Conservation (phyloP, 1,140 invertebrate genomes). For the Neuroterus valhalla region DNA sequence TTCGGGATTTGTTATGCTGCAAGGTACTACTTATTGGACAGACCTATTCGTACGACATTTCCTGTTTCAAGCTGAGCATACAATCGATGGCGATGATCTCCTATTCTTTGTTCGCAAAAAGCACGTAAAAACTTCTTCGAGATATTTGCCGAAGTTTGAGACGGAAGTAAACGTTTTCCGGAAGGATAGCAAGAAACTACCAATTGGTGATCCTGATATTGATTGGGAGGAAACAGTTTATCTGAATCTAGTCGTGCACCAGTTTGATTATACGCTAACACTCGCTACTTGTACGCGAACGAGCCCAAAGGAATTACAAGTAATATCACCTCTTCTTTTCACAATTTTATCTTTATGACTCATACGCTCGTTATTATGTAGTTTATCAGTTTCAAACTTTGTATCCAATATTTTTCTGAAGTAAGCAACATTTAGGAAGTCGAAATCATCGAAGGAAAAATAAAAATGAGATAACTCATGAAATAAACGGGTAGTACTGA, state of each 20-base stretch:
- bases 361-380: no score
- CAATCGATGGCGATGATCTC: conserved; percentile 94
- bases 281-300: conserved; percentile 98
- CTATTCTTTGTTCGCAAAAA: conserved; percentile 96
- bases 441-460: no score
- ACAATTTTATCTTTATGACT: conserved; percentile 5
- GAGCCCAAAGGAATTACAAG: conserved; percentile 96
- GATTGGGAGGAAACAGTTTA: conserved; percentile 99
- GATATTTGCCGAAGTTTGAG: conserved; percentile 92
- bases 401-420: no score
- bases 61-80: conserved; percentile 88
- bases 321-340: conserved; percentile 58
- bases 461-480: no score
- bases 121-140: conserved; percentile 88
- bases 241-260: conserved; percentile 98
- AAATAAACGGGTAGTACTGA: no score
- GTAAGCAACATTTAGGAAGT: no score
- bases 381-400: no score
- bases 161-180: conserved; percentile 97
- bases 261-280: conserved; percentile 98
- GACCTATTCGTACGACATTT: conserved; percentile 96
- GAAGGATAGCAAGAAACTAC: conserved; percentile 96
- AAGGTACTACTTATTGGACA: conserved; percentile 96
- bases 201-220: conserved; percentile 94
- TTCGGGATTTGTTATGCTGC: conserved; percentile 91